These are phyloP conservation scores for Hirtodrosophila alboralis DNA, from an alignment of 2,888 invertebrate genomes.

Conservation along the genomic window DNA sequence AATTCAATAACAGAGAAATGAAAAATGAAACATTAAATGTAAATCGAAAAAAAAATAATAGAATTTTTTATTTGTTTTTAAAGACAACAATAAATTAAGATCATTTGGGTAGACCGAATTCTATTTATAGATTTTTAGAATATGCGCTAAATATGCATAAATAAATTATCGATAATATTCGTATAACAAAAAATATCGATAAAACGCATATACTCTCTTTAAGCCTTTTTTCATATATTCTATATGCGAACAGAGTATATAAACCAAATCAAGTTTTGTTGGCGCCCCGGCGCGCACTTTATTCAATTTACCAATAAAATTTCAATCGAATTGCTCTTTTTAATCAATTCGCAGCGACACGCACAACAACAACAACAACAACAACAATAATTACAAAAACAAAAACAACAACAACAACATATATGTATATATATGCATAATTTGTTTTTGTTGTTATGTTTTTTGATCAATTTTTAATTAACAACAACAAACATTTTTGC, in stretches of 20 bases:
- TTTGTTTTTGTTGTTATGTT: constrained; percentile 69
- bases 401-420: constrained; percentile 14
- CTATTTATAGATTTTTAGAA: too few relatives aligned
- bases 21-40: too few relatives aligned
- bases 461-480: constrained; percentile 77
- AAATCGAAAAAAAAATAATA: too few relatives aligned
- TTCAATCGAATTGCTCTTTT: constrained; percentile 82
- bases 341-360: constrained; percentile 81
- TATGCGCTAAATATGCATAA: too few relatives aligned
- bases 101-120: too few relatives aligned
- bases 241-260: neutral
- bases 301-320: constrained; percentile 84
- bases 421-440: constrained; percentile 62
- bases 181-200: too few relatives aligned
- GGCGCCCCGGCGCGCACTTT: constrained; percentile 63
- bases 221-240: too few relatives aligned
- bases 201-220: too few relatives aligned
- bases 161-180: too few relatives aligned
- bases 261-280: constrained; percentile 52
- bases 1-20: too few relatives aligned
- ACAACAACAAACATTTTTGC: constrained; percentile 43
- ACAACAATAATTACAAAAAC: constrained; percentile 6
- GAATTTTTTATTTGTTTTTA: too few relatives aligned
- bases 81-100: too few relatives aligned
- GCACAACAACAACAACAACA: constrained; percentile 34